phyloP scores from a whole-genome alignment of 2,797 vertebrate genomes.

The Malurus splendens region DNA sequence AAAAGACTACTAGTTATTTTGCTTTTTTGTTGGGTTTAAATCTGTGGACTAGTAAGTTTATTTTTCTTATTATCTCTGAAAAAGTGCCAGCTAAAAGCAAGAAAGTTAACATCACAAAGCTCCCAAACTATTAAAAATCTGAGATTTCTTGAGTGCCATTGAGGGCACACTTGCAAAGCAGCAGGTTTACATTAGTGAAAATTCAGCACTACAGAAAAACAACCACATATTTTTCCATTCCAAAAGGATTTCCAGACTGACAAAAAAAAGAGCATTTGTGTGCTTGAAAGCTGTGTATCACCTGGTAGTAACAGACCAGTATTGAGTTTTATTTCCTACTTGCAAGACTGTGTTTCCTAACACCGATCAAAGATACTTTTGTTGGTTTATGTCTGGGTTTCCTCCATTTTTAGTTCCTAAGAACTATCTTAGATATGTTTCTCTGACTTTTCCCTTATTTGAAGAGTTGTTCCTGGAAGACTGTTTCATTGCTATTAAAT shows the following conservation, averaged over 20 bases:
- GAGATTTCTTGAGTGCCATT: background rate
- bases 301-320: background rate
- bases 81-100: background rate
- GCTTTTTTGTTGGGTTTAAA: background rate
- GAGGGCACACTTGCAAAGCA: background rate
- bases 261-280: background rate
- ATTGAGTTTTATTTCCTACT: background rate
- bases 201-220: background rate
- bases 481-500: background rate
- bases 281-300: background rate
- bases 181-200: background rate
- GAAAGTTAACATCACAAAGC: background rate
- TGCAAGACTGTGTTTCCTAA: background rate
- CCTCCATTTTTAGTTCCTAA: background rate
- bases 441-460: background rate
- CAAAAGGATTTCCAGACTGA: background rate
- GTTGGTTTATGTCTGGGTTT: background rate
- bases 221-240: background rate
- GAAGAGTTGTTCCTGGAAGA: background rate
- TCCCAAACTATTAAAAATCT: background rate
- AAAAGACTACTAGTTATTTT: background rate
- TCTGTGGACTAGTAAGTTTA: background rate
- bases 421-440: background rate
- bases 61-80: background rate
- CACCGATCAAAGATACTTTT: background rate